phyloP scores from a whole-genome alignment of 2,888 invertebrate species.

The Ommatoiulus sabulosus region DNA sequence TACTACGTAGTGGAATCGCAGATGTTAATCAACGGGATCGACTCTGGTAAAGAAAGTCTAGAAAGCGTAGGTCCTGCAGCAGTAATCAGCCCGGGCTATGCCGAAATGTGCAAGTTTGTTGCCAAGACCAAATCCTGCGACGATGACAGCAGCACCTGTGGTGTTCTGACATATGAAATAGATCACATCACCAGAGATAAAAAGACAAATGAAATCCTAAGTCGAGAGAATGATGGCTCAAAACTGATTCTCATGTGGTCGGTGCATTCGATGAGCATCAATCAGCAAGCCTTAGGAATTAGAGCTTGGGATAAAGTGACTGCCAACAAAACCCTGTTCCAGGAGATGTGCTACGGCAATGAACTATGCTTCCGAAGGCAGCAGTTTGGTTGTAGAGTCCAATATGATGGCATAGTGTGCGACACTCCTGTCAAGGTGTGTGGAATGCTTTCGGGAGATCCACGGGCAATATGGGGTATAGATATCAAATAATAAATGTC shows the following conservation, averaged over 20 bases:
- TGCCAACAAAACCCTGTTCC: background rate
- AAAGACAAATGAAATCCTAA: background rate
- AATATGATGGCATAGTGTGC: slow-evolving; percentile 10
- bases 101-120: background rate
- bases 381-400: background rate
- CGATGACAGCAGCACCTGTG: background rate
- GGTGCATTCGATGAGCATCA: background rate
- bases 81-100: slow-evolving; percentile 2
- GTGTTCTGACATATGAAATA: background rate
- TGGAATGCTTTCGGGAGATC: slow-evolving; percentile 5
- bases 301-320: slow-evolving; percentile 13
- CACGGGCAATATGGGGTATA: slow-evolving; percentile 34
- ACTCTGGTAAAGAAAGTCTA: background rate
- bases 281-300: slow-evolving; percentile 12
- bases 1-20: background rate
- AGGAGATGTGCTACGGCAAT: background rate
- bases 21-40: background rate
- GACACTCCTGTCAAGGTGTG: background rate
- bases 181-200: background rate
- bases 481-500: background rate
- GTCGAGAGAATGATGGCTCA: slow-evolving; percentile 12
- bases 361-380: background rate
- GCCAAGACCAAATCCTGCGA: background rate
- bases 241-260: slow-evolving; percentile 18
- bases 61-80: background rate